Conservation (phyloP, 2,888 invertebrate genomes). For the Leptinotarsa rubiginosa region DNA sequence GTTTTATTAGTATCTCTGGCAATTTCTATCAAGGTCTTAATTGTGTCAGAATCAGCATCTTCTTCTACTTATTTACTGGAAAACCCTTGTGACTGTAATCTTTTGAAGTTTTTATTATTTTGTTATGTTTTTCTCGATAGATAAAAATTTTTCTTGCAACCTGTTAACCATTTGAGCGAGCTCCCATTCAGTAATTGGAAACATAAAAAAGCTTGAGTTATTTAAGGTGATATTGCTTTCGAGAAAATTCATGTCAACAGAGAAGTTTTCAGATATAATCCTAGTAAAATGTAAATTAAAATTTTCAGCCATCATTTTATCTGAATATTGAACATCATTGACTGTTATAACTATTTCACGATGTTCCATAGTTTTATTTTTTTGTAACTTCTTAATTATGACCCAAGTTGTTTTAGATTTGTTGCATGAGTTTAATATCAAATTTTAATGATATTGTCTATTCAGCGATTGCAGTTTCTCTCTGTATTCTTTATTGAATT, state of each 20-base stretch:
- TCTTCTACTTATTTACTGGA: too few relatives aligned
- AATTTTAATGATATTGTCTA: constrained; percentile 17
- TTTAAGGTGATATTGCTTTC: constrained; percentile 3
- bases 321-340: constrained; percentile 8
- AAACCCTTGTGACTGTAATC: too few relatives aligned
- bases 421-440: constrained; percentile 15
- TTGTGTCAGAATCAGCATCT: too few relatives aligned
- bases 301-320: constrained; percentile 16
- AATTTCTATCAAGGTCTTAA: too few relatives aligned
- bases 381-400: not conserved
- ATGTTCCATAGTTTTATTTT: constrained; percentile 15
- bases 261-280: constrained; percentile 14
- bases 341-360: constrained; percentile 14
- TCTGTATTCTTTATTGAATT: constrained; percentile 9
- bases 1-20: too few relatives aligned
- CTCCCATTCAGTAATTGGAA: too few relatives aligned
- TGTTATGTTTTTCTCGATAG: too few relatives aligned
- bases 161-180: too few relatives aligned
- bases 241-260: constrained; percentile 14
- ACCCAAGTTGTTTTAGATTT: constrained; percentile 15
- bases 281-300: constrained; percentile 11
- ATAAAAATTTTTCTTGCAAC: too few relatives aligned
- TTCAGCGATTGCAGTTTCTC: constrained; percentile 18
- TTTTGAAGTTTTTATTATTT: too few relatives aligned
- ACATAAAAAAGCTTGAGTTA: too few relatives aligned